A percentile compares a stretch with the other conserved stretches of the same genome.
Conservation (phyloP, 2,888 invertebrate species). For the Deroplatys truncata region DNA sequence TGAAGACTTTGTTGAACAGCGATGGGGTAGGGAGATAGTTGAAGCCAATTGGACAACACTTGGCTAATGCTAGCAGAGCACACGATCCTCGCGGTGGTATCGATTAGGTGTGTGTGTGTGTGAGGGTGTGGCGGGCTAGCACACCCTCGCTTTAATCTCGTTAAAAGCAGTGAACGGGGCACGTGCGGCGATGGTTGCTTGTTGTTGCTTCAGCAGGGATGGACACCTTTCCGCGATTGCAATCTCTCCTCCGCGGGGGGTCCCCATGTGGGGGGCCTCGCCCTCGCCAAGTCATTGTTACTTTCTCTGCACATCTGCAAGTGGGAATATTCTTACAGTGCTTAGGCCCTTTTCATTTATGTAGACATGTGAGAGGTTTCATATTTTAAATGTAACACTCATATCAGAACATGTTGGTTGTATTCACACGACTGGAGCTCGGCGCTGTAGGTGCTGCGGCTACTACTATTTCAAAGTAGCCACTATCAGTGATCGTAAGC, state of each 20-base stretch:
- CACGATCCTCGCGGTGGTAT: constrained; percentile 12
- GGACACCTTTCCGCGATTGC: background rate
- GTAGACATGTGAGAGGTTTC: no score
- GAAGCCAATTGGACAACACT: background rate
- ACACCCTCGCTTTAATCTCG: constrained; percentile 28
- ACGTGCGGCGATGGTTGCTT: background rate
- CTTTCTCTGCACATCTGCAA: no score
- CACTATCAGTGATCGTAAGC: no score
- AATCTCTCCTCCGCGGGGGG: background rate
- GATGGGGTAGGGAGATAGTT: background rate
- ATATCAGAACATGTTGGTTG: no score
- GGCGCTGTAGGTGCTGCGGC: no score
- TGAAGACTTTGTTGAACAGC: background rate
- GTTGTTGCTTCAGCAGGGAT: background rate
- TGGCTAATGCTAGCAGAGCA: background rate
- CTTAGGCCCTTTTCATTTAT: no score
- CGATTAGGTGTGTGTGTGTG: constrained; percentile 23
- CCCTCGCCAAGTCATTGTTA: no score
- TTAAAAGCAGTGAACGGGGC: constrained; percentile 26
- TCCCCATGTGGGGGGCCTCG: background rate
- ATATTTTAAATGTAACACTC: no score
- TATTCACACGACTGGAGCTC: no score
- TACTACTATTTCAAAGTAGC: no score
- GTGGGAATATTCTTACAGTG: no score
- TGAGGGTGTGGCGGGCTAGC: background rate